Conservation (phyloP, 2,113 vertebrate genomes). For the Apeltes quadracus region DNA sequence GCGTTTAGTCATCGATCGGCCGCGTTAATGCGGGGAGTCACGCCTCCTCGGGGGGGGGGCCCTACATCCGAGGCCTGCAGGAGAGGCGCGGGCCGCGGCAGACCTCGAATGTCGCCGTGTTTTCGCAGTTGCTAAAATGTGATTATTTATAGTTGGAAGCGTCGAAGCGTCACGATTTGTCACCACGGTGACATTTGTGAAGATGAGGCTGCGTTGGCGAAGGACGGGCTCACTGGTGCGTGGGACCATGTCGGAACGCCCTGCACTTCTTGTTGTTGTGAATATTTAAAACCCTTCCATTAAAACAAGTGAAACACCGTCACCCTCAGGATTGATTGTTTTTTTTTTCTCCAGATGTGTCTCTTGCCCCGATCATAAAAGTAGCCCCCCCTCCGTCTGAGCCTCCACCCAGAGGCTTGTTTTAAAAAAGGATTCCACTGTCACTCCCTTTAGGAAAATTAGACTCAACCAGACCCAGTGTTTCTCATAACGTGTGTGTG, state of each 20-base stretch:
- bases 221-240: constrained; percentile 13
- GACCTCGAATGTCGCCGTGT: constrained; percentile 29
- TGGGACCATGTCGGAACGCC: constrained; percentile 3
- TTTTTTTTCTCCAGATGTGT: no score
- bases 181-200: constrained; percentile 58
- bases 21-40: constrained; percentile 57
- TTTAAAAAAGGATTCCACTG: constrained; percentile 56
- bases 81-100: constrained; percentile 26
- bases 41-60: constrained; percentile 41
- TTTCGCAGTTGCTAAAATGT: constrained; percentile 14
- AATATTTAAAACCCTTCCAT: neutral
- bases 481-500: constrained; percentile 25
- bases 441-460: constrained; percentile 43
- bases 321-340: no score
- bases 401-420: constrained; percentile 10
- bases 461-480: constrained; percentile 41
- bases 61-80: constrained; percentile 17
- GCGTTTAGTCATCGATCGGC: constrained; percentile 59
- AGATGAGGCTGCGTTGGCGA: constrained; percentile 25
- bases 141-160: constrained; percentile 45
- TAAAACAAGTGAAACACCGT: neutral
- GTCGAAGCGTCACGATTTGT: constrained; percentile 45
- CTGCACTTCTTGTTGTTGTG: neutral
- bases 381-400: constrained; percentile 56
- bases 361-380: constrained; percentile 49